These are phyloP conservation scores for Macropus fuliginosus DNA, from an alignment of 2,797 vertebrate genomes.

Conservation along the genomic window DNA sequence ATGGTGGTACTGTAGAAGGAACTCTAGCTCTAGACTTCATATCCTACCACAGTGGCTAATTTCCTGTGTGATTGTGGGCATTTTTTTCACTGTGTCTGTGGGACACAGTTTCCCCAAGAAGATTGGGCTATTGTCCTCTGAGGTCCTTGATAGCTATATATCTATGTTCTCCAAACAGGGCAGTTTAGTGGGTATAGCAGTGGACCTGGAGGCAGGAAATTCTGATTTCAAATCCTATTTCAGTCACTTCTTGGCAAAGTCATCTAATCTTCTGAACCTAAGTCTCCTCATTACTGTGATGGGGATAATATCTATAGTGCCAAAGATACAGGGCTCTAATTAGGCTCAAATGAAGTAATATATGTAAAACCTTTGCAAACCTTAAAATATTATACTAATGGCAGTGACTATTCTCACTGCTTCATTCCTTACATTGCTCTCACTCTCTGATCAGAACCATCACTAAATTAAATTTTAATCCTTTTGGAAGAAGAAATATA, in stretches of 20 bases:
- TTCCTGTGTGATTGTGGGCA: not conserved
- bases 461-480: not conserved
- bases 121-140: not conserved
- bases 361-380: not conserved
- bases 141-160: not conserved
- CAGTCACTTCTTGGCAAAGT: not conserved
- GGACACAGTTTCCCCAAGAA: not conserved
- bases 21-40: not conserved
- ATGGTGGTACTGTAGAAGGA: not conserved
- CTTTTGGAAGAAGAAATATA: not conserved
- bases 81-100: not conserved
- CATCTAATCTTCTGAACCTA: not conserved
- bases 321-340: not conserved
- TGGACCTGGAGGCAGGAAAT: not conserved
- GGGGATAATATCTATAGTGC: not conserved
- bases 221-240: not conserved
- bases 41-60: not conserved
- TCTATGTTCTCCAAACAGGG: not conserved
- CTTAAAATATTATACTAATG: not conserved
- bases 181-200: not conserved
- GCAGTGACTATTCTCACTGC: not conserved
- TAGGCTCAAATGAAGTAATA: not conserved
- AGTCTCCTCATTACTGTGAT: not conserved
- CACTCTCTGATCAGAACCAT: not conserved
- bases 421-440: not conserved